Evolutionary conservation across 2,888 invertebrate genomes (phyloP).

Genomic region (Mesorhabditis sp.): DNA sequence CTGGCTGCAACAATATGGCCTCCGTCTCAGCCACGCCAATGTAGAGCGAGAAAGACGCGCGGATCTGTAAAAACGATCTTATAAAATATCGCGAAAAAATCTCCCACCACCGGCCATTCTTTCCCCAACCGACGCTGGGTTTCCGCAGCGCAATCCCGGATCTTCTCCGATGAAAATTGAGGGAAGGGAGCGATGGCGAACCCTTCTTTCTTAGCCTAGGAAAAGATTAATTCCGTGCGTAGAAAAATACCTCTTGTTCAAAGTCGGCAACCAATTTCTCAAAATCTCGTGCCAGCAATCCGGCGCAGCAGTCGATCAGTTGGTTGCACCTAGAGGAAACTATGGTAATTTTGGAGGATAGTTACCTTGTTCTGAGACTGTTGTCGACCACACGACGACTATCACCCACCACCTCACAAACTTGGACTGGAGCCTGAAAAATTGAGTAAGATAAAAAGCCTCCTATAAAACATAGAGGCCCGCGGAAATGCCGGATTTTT

Average conservation of each 20-base stretch:
- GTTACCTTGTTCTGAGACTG: constrained; percentile 80
- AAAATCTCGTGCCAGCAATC: constrained; percentile 38
- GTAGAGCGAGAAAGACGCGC: constrained; percentile 84
- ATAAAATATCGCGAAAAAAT: constrained; percentile 6
- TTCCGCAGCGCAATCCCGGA: constrained; percentile 22
- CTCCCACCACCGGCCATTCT: constrained; percentile 13
- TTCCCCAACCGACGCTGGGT: constrained; percentile 22
- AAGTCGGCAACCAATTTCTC: constrained; percentile 32
- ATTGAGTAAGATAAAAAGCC: neutral
- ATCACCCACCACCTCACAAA: constrained; percentile 84
- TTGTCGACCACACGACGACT: constrained; percentile 92
- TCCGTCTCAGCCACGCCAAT: constrained; percentile 94
- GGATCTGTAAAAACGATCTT: constrained; percentile 36
- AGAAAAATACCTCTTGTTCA: constrained; percentile 30
- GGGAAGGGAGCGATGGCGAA: constrained; percentile 29
- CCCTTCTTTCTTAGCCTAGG: neutral
- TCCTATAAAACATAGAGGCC: no score
- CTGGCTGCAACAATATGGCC: constrained; percentile 88
- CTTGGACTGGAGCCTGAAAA: constrained; percentile 83
- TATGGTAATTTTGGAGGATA: neutral
- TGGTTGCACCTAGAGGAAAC: constrained; percentile 32
- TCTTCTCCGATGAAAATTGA: constrained; percentile 18
- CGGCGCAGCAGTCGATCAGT: constrained; percentile 40
- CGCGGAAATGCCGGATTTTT: no score
- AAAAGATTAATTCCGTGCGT: neutral